Percentiles rank a stretch among this genome's conserved stretches.
phyloP scores from a whole-genome alignment of 2,888 invertebrate genomes.

The Lepetodrilus schrolli region DNA sequence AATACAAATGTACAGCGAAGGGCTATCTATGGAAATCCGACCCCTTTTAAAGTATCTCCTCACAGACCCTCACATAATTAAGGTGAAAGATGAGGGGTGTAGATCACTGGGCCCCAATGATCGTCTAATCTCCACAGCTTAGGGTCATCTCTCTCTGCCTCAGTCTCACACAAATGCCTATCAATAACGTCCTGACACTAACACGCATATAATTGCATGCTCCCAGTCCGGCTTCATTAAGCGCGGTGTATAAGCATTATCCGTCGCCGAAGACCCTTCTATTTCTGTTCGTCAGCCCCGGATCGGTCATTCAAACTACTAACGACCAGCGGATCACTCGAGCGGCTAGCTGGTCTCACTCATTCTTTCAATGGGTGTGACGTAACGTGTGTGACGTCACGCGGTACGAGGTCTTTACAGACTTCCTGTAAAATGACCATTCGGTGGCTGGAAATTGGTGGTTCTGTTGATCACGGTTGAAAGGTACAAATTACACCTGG shows the following conservation, averaged over 20 bases:
- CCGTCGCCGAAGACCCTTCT: too few relatives aligned
- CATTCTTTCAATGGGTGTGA: neutral
- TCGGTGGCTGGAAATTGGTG: conserved; percentile 17
- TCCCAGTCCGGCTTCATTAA: neutral
- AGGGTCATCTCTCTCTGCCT: neutral
- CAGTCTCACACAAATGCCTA: too few relatives aligned
- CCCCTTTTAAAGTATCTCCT: too few relatives aligned
- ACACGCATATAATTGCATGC: neutral
- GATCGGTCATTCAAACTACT: too few relatives aligned
- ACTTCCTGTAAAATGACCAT: neutral
- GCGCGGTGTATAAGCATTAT: too few relatives aligned
- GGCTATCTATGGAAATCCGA: too few relatives aligned
- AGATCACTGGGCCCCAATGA: too few relatives aligned
- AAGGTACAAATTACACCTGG: conserved; percentile 22
- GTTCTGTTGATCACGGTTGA: neutral
- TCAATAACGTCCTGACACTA: conserved; percentile 22
- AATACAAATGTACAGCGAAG: too few relatives aligned
- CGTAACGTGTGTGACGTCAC: conserved; percentile 10
- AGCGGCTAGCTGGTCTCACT: neutral
- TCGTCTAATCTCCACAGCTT: neutral
- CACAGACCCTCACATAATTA: too few relatives aligned
- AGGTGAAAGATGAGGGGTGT: too few relatives aligned
- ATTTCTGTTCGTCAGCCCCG: too few relatives aligned
- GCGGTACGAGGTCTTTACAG: conserved; percentile 1
- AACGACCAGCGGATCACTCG: neutral